A percentile compares a stretch with the other conserved stretches of the same genome.
These are phyloP conservation scores for Drosophila fuyamai DNA, from an alignment of 1,140 invertebrate species.

Conservation along the genomic window DNA sequence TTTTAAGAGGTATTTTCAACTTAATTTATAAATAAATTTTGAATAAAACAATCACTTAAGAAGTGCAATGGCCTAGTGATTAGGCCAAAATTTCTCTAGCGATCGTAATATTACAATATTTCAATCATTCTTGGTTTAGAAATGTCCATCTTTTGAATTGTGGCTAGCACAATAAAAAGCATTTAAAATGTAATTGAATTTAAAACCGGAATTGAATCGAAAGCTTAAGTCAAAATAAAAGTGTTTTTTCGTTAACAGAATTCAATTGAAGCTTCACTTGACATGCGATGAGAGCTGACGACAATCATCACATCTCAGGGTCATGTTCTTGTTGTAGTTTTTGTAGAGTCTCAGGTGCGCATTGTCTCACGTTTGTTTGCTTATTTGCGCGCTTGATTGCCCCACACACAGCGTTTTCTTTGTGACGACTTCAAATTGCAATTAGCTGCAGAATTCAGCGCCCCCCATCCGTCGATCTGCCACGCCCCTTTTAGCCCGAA, in stretches of 20 bases:
- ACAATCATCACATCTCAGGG: slow-evolving; percentile 39
- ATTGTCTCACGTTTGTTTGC: slow-evolving; percentile 82
- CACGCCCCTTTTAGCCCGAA: slow-evolving; percentile 9
- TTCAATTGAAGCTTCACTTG: slow-evolving; percentile 27
- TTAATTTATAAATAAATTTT: too few species aligned
- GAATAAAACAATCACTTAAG: too few species aligned
- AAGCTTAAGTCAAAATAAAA: not conserved
- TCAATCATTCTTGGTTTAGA: not conserved
- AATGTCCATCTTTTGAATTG: not conserved
- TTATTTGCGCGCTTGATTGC: slow-evolving; percentile 73
- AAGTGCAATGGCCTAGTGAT: too few species aligned
- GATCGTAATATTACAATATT: not conserved
- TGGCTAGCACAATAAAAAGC: too few species aligned
- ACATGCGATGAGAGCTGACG: slow-evolving; percentile 35
- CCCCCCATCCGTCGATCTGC: not conserved
- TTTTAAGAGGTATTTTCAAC: too few species aligned
- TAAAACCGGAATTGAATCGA: slow-evolving; percentile 49
- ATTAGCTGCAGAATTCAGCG: slow-evolving; percentile 9
- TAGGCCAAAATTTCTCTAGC: not conserved
- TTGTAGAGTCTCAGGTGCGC: slow-evolving; percentile 64
- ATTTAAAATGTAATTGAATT: slow-evolving; percentile 15
- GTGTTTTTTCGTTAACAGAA: slow-evolving; percentile 38
- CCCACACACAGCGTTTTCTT: slow-evolving; percentile 44
- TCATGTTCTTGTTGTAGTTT: slow-evolving; percentile 33
- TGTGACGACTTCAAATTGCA: slow-evolving; percentile 47